Evolutionary conservation across 53 echinoderm and acorn worm genomes (phyloP).

Genomic region (Astropecten irregularis): DNA sequence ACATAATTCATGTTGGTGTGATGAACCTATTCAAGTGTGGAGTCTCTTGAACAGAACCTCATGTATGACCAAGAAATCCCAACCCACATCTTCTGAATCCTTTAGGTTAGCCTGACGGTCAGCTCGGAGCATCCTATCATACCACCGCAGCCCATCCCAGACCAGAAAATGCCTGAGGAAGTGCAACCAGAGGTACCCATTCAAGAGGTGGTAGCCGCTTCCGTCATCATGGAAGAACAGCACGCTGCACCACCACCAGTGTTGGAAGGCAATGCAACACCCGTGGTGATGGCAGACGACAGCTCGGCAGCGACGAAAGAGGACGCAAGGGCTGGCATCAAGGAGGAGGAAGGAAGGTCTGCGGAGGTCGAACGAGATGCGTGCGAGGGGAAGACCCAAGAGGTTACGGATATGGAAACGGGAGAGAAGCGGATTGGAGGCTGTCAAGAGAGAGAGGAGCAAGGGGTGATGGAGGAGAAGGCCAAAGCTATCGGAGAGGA

Average conservation of each 20-base stretch:
- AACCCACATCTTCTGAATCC: too few species aligned
- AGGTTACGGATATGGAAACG: neutral
- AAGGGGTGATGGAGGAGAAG: neutral
- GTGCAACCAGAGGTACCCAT: neutral
- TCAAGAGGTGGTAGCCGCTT: conserved; percentile 18
- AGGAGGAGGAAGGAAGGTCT: neutral
- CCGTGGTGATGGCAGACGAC: too few species aligned
- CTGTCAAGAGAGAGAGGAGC: neutral
- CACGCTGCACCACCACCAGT: conserved; percentile 16
- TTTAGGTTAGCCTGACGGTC: conserved; percentile 72
- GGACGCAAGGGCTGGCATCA: neutral
- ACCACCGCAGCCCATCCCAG: neutral
- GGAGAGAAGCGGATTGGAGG: neutral
- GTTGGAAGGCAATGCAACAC: too few species aligned
- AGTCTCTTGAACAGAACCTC: too few species aligned
- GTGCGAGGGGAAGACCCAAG: neutral
- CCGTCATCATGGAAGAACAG: neutral
- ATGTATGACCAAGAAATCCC: too few species aligned
- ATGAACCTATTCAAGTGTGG: too few species aligned
- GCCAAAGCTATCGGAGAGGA: neutral
- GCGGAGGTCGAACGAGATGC: too few species aligned
- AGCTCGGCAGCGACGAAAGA: neutral
- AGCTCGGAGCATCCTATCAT: conserved; percentile 57
- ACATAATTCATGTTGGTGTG: too few species aligned
- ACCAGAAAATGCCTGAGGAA: neutral